Evolutionary conservation across 1,140 invertebrate species (phyloP).

Genomic region (Eciton burchellii): DNA sequence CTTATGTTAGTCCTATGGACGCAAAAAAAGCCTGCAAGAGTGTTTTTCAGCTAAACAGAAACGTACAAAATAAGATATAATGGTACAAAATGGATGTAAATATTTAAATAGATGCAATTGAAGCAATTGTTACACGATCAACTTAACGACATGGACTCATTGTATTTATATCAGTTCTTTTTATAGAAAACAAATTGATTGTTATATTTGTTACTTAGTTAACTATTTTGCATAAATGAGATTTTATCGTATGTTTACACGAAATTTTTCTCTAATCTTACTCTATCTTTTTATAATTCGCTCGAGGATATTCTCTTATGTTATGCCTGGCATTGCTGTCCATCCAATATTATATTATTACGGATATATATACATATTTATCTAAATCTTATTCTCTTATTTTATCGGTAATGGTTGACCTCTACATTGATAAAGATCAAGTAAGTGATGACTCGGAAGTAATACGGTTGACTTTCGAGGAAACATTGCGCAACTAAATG

Average conservation of each 20-base stretch:
- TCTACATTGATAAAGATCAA: slow-evolving; percentile 49
- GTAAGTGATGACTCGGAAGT: slow-evolving; percentile 15
- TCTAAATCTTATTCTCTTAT: slow-evolving; percentile 47
- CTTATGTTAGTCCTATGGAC: neutral
- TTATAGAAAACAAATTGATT: neutral
- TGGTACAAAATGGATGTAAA: slow-evolving; percentile 18
- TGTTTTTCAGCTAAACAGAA: slow-evolving; percentile 21
- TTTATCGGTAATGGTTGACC: slow-evolving; percentile 52
- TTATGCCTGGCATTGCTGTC: slow-evolving; percentile 65
- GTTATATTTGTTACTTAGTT: neutral
- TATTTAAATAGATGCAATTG: neutral
- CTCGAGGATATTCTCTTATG: slow-evolving; percentile 40
- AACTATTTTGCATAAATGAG: neutral
- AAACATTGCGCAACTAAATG: neutral
- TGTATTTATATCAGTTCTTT: slow-evolving; percentile 20
- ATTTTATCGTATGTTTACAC: neutral
- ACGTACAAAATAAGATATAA: slow-evolving; percentile 4
- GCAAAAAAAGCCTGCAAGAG: neutral
- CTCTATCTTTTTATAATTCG: neutral
- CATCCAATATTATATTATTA: slow-evolving; percentile 69
- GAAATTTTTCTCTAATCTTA: slow-evolving; percentile 24
- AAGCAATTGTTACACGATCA: neutral
- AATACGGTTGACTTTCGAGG: slow-evolving; percentile 19
- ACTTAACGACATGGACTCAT: neutral
- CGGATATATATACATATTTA: slow-evolving; percentile 48